Conservation (phyloP, 2,797 vertebrate genomes). For the Manis javanica region DNA sequence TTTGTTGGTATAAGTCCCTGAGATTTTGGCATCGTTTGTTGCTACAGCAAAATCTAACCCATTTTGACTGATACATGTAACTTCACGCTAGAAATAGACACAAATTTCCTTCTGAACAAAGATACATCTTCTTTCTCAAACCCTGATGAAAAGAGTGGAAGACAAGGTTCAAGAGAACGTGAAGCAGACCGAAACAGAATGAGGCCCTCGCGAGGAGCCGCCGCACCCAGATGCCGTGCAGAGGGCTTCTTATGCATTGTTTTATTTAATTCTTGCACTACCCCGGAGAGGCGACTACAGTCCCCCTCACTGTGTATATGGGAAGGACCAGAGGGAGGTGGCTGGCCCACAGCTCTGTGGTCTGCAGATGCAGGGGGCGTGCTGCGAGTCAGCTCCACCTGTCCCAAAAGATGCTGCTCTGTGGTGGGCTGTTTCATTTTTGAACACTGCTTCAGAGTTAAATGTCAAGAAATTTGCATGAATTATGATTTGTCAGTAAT, state of each 20-base stretch:
- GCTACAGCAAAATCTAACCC: not conserved
- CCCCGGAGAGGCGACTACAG: not conserved
- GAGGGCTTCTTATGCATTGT: not conserved
- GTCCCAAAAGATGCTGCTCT: not conserved
- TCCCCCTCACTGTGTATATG: slow-evolving; percentile 10
- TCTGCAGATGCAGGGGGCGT: not conserved
- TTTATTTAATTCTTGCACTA: slow-evolving; percentile 39
- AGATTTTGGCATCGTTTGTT: not conserved
- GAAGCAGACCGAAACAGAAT: not conserved
- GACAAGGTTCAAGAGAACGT: not conserved
- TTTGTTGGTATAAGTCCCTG: not conserved
- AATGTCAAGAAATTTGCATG: slow-evolving; percentile 29
- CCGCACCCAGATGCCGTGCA: not conserved
- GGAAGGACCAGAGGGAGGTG: not conserved
- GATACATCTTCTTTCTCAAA: not conserved
- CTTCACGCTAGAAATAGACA: not conserved
- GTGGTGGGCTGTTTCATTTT: not conserved
- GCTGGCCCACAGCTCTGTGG: not conserved
- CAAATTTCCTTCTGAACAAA: not conserved
- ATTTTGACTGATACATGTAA: not conserved
- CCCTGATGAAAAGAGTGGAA: not conserved
- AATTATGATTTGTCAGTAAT: not conserved
- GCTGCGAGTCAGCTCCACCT: not conserved
- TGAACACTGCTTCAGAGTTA: not conserved
- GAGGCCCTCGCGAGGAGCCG: not conserved